Conservation (phyloP, 2,888 invertebrate species). For the Lamellibrachia satsuma region DNA sequence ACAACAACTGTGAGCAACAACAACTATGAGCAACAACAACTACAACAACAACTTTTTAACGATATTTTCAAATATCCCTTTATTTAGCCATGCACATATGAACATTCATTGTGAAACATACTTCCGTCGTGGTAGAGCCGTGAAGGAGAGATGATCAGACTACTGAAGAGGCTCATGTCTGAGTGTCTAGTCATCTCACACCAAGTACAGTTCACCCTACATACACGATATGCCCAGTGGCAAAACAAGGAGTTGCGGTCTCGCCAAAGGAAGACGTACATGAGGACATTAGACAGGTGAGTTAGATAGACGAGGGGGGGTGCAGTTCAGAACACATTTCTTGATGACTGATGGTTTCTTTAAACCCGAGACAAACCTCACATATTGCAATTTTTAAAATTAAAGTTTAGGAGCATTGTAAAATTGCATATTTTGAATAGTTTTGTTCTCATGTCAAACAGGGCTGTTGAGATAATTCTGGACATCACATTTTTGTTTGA, state of each 20-base stretch:
- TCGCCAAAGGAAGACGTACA: constrained; percentile 53
- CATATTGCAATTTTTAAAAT: not conserved
- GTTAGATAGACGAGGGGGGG: constrained; percentile 41
- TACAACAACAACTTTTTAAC: no score
- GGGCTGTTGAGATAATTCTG: no score
- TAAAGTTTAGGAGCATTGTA: no score
- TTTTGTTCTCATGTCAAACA: no score
- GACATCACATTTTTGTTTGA: no score
- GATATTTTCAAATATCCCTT: not conserved
- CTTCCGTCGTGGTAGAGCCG: not conserved
- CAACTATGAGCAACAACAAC: no score
- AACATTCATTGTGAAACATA: not conserved
- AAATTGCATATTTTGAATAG: no score
- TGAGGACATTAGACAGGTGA: constrained; percentile 46
- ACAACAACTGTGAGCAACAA: no score
- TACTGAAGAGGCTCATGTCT: not conserved
- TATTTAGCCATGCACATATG: not conserved
- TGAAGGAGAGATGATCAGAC: constrained; percentile 8
- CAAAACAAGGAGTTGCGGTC: constrained; percentile 51
- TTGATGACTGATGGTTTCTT: not conserved
- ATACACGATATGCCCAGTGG: constrained; percentile 46
- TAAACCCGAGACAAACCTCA: not conserved
- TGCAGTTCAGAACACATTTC: not conserved
- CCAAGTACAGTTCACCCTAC: constrained; percentile 22
- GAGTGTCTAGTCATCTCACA: not conserved